Percentiles rank a stretch among this genome's conserved stretches.
phyloP scores from a whole-genome alignment of 2,888 invertebrate species.

The Thalpophila matura region DNA sequence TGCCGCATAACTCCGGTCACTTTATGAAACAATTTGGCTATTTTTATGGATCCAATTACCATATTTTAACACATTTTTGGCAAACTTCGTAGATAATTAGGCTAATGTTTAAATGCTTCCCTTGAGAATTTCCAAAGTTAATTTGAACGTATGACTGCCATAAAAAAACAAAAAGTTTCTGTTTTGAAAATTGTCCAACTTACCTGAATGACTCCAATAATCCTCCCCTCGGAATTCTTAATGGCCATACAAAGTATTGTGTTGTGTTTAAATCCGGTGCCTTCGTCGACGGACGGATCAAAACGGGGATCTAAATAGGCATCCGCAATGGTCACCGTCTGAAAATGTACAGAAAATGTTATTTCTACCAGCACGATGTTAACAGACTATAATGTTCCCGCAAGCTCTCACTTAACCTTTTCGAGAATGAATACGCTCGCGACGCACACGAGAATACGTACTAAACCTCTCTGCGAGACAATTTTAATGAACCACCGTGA shows the following conservation, averaged over 20 bases:
- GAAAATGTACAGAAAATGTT: constrained; percentile 72
- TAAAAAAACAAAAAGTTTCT: constrained; percentile 35
- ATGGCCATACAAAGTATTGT: constrained; percentile 99
- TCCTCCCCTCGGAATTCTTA: constrained; percentile 97
- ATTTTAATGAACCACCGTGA: constrained; percentile 52
- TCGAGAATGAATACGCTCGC: constrained; percentile 22
- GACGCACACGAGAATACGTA: constrained; percentile 11
- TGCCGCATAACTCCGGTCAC: constrained; percentile 55
- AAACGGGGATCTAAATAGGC: constrained; percentile 97
- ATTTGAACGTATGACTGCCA: constrained; percentile 12
- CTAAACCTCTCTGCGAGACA: constrained; percentile 32
- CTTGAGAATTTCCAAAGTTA: constrained; percentile 15
- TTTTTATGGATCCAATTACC: constrained; percentile 44
- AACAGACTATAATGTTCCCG: constrained; percentile 26
- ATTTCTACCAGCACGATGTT: constrained; percentile 29
- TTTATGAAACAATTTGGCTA: constrained; percentile 49
- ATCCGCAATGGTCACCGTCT: constrained; percentile 97
- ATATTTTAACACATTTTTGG: constrained; percentile 44
- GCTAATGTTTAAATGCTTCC: constrained; percentile 33
- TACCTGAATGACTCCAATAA: constrained; percentile 97
- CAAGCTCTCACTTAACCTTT: constrained; percentile 25
- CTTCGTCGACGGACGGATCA: constrained; percentile 96
- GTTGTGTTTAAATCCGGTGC: constrained; percentile 95
- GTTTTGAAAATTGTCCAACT: constrained; percentile 52
- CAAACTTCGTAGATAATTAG: constrained; percentile 41